Evolutionary conservation across 1,140 invertebrate genomes (phyloP), one percentile per base, ranked within the genome.

Genomic region (Ptiloglossa arizonensis): DNA sequence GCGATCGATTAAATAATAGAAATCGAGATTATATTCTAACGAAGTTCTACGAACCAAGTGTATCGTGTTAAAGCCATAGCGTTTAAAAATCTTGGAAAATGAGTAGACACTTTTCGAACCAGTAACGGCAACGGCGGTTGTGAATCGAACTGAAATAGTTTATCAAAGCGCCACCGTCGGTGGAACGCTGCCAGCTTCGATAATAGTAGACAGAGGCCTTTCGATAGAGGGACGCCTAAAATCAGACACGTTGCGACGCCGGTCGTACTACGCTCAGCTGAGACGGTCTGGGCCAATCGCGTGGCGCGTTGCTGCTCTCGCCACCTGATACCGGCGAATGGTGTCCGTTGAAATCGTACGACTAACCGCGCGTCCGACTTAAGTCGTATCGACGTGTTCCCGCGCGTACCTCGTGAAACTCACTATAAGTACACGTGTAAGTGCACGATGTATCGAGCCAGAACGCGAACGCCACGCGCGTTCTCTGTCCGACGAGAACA

Each of bases 201-300:
- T 46, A 48, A 68, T 57, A 56, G 52, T 17, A 50, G 54, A n/a
- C 9, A 13, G 41, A 11, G 44, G 57, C 17, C 41, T 54, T 15
- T 75, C 35, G 13, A 69, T 73, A 70, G 48, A 79, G 32, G 69
- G 54, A 64, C 48, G 27, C 38, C 44, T 67, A 69, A 29, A 62
- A 70, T 52, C 62, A 67, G 74, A 72, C 59, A 76, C 44, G 68
- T 63, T 32, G 63, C 56, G 54, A 64, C 56, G 71, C 27, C 24
- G 44, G 38, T 70, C 35, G 52, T 24, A 44, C 48, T 46, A 74
- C 56, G 74, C 88, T 92, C 91, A 90, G 91, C 89, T 85, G 90
- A 92, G 89, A 82, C 67, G 66, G 69, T 38, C 41, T 74, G 72
- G 84, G 83, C 91, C 91, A 92, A 92, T 92, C 80, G 63, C 71